phyloP scores from a whole-genome alignment of 2,113 vertebrate species.

The Smithornis capensis region DNA sequence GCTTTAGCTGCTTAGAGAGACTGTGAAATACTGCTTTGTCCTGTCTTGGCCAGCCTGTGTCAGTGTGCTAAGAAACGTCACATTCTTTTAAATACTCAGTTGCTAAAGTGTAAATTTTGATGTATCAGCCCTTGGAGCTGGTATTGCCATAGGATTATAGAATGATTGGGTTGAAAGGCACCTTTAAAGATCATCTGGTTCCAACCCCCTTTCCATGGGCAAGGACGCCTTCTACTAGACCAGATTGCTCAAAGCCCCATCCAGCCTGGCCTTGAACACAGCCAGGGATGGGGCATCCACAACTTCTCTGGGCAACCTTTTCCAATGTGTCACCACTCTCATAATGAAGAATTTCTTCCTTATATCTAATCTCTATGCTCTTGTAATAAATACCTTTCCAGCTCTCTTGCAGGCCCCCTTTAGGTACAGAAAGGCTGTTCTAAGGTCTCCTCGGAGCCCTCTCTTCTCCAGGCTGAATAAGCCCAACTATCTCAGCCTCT shows the following conservation, averaged over 20 bases:
- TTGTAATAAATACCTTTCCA: background rate
- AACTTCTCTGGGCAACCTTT: background rate
- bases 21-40: background rate
- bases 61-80: background rate
- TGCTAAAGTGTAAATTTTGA: background rate
- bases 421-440: background rate
- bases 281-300: too few relatives aligned
- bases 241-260: background rate
- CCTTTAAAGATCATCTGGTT: background rate
- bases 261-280: background rate
- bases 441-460: background rate
- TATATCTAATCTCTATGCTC: background rate
- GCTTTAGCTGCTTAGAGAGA: background rate
- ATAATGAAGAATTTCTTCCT: background rate
- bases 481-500: background rate
- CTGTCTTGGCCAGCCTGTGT: background rate
- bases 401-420: background rate
- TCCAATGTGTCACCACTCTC: background rate
- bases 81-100: background rate
- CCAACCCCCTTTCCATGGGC: background rate
- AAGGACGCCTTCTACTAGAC: background rate
- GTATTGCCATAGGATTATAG: background rate
- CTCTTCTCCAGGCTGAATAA: background rate
- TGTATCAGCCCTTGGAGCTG: background rate
- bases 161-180: background rate